Percentiles rank a stretch among this genome's conserved stretches.
These are phyloP conservation scores for Pardosa pseudoannulata DNA, from an alignment of 2,888 invertebrate genomes.

Conservation along the genomic window DNA sequence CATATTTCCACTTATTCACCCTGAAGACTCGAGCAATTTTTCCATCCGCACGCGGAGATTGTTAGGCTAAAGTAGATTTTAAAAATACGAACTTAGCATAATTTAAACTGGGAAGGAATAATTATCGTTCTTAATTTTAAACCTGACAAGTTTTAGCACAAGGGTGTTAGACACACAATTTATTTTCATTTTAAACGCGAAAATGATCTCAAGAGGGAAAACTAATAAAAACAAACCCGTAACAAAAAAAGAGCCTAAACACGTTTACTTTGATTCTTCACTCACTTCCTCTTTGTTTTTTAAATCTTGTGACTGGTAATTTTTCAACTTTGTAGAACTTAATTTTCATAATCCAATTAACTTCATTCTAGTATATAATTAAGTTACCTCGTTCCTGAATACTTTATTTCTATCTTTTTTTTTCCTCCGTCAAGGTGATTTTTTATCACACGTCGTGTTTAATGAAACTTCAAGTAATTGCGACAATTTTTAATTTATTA, in stretches of 20 bases:
- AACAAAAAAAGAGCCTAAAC: constrained; percentile 11
- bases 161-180: background rate
- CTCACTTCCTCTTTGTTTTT: background rate
- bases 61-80: background rate
- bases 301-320: constrained; percentile 20
- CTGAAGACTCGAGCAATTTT: no score
- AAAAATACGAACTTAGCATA: background rate
- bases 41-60: no score
- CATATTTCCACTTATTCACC: no score
- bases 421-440: background rate
- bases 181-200: constrained; percentile 6
- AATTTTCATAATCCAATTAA: constrained; percentile 53
- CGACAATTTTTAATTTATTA: constrained; percentile 19
- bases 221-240: background rate
- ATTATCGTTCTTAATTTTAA: background rate
- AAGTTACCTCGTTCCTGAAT: constrained; percentile 25
- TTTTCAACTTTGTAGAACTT: constrained; percentile 38
- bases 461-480: constrained; percentile 19
- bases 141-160: background rate
- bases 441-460: constrained; percentile 12
- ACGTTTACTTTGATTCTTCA: background rate
- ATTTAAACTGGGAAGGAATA: background rate
- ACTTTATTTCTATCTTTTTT: constrained; percentile 7
- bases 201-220: background rate
- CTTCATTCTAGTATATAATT: constrained; percentile 27